Evolutionary conservation across 2,797 vertebrate species (phyloP).

Genomic region (Coccyzus lansbergi): DNA sequence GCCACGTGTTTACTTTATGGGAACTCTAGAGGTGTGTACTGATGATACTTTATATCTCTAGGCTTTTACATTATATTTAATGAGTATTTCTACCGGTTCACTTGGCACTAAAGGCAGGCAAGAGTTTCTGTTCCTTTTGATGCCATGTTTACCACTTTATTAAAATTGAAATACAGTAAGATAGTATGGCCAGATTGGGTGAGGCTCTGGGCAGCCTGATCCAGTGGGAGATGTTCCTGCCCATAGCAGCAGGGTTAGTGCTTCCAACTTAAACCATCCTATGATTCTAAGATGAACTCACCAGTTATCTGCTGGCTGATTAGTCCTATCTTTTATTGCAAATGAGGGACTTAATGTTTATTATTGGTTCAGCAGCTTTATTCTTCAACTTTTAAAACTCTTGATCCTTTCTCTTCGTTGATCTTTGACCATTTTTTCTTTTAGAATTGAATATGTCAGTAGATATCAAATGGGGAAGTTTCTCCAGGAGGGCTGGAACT

Average conservation of each 20-base stretch:
- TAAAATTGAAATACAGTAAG: background rate
- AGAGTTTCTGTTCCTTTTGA: background rate
- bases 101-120: background rate
- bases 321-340: background rate
- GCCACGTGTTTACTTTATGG: background rate
- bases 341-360: background rate
- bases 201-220: too few species aligned
- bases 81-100: background rate
- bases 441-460: background rate
- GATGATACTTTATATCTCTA: background rate
- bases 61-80: background rate
- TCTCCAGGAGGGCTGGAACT: too few species aligned
- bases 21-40: background rate
- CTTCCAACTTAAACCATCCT: too few species aligned
- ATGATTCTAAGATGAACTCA: background rate
- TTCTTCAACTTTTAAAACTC: background rate
- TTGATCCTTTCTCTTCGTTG: background rate
- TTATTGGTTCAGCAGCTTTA: background rate
- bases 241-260: too few species aligned
- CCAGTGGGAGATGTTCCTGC: too few species aligned
- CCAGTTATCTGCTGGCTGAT: background rate
- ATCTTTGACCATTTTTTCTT: background rate
- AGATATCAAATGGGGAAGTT: background rate
- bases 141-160: background rate
- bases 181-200: too few species aligned